Evolutionary conservation across 2,888 invertebrate genomes (phyloP), one percentile per base, ranked within the genome.

Genomic region (Diadegma fenestrale): DNA sequence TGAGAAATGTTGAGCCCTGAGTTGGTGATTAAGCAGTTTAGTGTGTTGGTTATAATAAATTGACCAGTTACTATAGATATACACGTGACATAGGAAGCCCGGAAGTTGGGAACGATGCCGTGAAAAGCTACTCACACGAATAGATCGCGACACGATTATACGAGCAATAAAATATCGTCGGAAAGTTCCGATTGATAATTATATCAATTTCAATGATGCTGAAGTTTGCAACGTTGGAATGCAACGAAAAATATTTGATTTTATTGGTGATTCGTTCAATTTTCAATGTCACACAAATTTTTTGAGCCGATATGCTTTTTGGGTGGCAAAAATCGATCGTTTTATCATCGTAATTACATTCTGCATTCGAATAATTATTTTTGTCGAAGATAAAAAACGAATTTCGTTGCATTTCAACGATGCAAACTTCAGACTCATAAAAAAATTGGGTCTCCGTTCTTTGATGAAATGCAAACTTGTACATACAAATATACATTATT

Each of bases 21-120:
- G 58, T 58, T 14, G 58, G 58, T 58, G 26, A 58, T 58, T 26
- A 58, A 58, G 22, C 54, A 26, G 54, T 54, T 54, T 54, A 26
- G 22, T 54, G 54, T 54, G 58, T 58, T 58, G 58, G 26, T 26
- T 58, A 26, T 58, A 26, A 58, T 58, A 26, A 58, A 58, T 26
- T 58, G 58, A 58, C 12, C 0, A 26, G 14, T 1, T 58, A 5
- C 26, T 26, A 26, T 14, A 58, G 26, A 58, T 58, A 58, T 68
- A 26, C n/a, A 68, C 43, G 17, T 26, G 5, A 17, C 26, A 12
- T 43, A 45, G 6, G 26, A 26, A 68, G 68, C 68, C 41, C 43
- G 68, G 45, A 68, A 68, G 68, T 68, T 45, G 41, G 41, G 30
- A 41, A 41, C 66, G 22, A 41, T 66, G 22, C 19, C 19, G 19